Conservation (phyloP, 1,140 invertebrate species). For the Rhagoletis pomonella region DNA sequence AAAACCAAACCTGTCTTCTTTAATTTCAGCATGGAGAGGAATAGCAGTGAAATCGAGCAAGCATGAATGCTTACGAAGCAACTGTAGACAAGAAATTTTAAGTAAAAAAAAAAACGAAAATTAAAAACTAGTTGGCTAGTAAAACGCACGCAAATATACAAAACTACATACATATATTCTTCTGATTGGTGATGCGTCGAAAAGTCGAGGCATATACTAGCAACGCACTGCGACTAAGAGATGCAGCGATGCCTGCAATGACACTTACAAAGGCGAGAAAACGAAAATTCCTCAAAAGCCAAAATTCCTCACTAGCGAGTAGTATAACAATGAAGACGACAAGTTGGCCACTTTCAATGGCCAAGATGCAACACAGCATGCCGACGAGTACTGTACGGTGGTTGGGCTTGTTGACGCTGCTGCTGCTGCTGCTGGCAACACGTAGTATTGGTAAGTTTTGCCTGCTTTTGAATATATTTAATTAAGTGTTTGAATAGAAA, state of each 20-base stretch:
- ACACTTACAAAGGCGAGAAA: background rate
- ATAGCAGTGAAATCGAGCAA: background rate
- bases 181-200: background rate
- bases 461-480: background rate
- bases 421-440: slow-evolving; percentile 23
- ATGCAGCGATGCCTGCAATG: background rate
- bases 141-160: background rate
- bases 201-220: slow-evolving; percentile 26
- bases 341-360: slow-evolving; percentile 6
- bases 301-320: background rate
- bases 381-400: background rate
- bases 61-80: background rate
- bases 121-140: background rate
- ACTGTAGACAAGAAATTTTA: background rate
- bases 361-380: background rate
- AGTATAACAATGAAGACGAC: background rate
- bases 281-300: background rate
- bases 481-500: too few relatives aligned
- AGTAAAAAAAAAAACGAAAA: background rate
- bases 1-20: background rate
- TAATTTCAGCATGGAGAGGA: slow-evolving; percentile 13
- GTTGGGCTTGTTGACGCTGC: slow-evolving; percentile 1
- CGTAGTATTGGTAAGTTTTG: slow-evolving; percentile 37
- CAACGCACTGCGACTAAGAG: background rate
- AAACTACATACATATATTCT: background rate